phyloP scores from a whole-genome alignment of 2,797 vertebrate species.

The Orestias chungarensis region DNA sequence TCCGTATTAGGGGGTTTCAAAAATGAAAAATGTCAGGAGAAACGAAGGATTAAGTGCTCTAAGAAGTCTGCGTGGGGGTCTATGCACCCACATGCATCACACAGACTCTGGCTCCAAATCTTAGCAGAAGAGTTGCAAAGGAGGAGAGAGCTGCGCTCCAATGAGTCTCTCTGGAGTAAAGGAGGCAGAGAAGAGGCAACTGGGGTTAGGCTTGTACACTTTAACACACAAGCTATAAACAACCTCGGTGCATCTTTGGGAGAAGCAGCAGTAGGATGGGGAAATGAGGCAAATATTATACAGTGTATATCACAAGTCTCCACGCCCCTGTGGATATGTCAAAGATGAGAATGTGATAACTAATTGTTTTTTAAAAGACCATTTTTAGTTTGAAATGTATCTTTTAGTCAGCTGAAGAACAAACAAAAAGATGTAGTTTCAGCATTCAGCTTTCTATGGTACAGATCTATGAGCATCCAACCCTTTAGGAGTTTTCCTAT shows the following conservation, averaged over 20 bases:
- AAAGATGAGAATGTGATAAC: not conserved
- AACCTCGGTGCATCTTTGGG: slow-evolving; percentile 26
- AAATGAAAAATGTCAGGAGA: slow-evolving; percentile 46
- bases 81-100: slow-evolving; percentile 25
- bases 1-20: slow-evolving; percentile 32
- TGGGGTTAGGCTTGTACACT: slow-evolving; percentile 33
- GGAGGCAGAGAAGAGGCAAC: slow-evolving; percentile 37
- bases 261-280: slow-evolving; percentile 21
- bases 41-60: slow-evolving; percentile 43
- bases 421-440: not conserved
- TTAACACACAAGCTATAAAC: slow-evolving; percentile 70
- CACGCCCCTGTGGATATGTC: not conserved
- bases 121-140: slow-evolving; percentile 57
- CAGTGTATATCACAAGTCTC: not conserved
- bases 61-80: slow-evolving; percentile 40
- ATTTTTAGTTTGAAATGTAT: not conserved
- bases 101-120: slow-evolving; percentile 59
- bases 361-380: not conserved
- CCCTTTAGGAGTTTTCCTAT: too few relatives aligned
- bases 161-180: slow-evolving; percentile 37
- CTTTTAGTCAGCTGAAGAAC: not conserved
- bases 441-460: not conserved
- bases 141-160: slow-evolving; percentile 58
- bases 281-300: slow-evolving; percentile 20
- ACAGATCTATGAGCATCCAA: not conserved